These are phyloP conservation scores for Drosophila infuscata DNA, from an alignment of 2,888 invertebrate species.

Conservation along the genomic window DNA sequence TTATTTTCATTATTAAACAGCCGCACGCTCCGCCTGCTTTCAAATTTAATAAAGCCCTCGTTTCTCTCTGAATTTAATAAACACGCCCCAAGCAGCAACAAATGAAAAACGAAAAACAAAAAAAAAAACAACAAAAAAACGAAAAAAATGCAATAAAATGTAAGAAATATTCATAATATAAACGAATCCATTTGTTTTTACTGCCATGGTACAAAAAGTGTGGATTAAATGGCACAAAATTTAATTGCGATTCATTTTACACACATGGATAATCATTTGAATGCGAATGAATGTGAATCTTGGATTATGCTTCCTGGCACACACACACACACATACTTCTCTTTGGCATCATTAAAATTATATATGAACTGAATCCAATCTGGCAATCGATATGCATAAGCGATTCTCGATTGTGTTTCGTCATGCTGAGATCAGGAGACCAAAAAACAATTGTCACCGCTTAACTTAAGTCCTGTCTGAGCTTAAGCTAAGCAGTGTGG, in stretches of 20 bases:
- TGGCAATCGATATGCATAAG: conserved; percentile 2
- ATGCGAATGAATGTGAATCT: too few relatives aligned
- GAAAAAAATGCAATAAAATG: conserved; percentile 1
- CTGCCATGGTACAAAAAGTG: background rate
- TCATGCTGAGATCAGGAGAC: conserved; percentile 8
- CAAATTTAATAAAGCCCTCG: conserved; percentile 41
- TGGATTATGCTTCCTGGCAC: background rate
- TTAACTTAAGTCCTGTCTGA: conserved; percentile 19
- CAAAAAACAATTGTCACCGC: conserved; percentile 42
- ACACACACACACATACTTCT: background rate
- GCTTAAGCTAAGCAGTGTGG: background rate
- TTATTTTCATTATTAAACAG: conserved; percentile 48
- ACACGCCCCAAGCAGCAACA: background rate
- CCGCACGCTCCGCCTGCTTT: conserved; percentile 22
- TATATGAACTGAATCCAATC: background rate
- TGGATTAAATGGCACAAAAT: background rate
- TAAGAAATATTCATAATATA: background rate
- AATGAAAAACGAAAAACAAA: background rate
- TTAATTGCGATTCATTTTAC: background rate
- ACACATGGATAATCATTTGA: background rate
- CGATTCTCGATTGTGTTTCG: conserved; percentile 26
- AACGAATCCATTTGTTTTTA: conserved; percentile 1
- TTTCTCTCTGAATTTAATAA: conserved; percentile 4
- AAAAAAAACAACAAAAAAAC: background rate
- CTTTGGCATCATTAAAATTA: conserved; percentile 1